Evolutionary conservation across 2,113 vertebrate species (phyloP).

Genomic region (Chloropsis hardwickii): DNA sequence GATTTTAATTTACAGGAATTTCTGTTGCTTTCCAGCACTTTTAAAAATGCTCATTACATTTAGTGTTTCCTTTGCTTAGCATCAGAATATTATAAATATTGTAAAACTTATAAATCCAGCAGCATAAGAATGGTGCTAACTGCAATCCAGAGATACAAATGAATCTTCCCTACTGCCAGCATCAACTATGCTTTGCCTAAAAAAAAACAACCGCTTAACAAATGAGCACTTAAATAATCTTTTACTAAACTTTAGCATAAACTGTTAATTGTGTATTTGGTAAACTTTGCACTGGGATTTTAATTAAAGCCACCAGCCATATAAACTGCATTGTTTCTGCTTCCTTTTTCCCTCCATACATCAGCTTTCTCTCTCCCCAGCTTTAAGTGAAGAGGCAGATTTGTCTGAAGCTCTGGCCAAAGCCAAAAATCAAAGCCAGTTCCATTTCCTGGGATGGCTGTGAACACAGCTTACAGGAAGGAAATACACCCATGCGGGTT

Average conservation of each 20-base stretch:
- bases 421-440: constrained; percentile 9
- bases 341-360: background rate
- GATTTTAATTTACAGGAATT: background rate
- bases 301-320: background rate
- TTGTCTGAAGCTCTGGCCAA: constrained; percentile 2
- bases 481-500: background rate
- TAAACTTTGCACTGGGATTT: background rate
- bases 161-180: background rate
- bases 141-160: background rate
- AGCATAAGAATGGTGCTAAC: background rate
- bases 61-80: background rate
- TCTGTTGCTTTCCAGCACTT: background rate
- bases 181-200: background rate
- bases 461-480: background rate
- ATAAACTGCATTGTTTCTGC: background rate
- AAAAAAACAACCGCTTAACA: background rate
- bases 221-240: background rate
- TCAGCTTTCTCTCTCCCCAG: background rate
- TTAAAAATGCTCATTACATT: background rate
- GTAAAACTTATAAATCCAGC: background rate
- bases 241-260: background rate
- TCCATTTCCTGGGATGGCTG: constrained; percentile 31
- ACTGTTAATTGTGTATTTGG: background rate
- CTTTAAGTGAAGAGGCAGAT: background rate
- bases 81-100: background rate